Conservation (phyloP, 2,113 vertebrate species). For the Myrmecophaga tridactyla region DNA sequence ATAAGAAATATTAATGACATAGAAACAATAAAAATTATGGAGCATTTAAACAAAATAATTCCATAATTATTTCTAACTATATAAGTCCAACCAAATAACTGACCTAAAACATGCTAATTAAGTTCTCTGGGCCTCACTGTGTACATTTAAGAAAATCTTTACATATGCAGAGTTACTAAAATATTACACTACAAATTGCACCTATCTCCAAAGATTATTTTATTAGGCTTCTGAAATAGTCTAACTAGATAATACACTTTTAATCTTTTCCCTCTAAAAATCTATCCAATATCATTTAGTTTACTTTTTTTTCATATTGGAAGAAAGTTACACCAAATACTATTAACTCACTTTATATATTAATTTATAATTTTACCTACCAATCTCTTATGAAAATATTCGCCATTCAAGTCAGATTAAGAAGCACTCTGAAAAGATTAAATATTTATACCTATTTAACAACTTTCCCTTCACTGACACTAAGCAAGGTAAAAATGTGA, state of each 20-base stretch:
- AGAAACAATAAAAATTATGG: neutral
- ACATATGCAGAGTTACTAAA: neutral
- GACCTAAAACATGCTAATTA: neutral
- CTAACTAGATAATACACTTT: slow-evolving; percentile 15
- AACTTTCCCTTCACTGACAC: slow-evolving; percentile 15
- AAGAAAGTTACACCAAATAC: slow-evolving; percentile 8
- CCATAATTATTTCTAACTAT: slow-evolving; percentile 21
- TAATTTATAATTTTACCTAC: neutral
- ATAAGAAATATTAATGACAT: slow-evolving; percentile 33
- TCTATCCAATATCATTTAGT: neutral
- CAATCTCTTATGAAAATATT: slow-evolving; percentile 40
- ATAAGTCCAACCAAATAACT: slow-evolving; percentile 11
- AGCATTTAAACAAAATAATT: slow-evolving; percentile 37
- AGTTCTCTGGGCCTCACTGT: neutral
- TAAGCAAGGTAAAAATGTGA: slow-evolving; percentile 15
- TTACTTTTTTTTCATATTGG: neutral
- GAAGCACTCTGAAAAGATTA: slow-evolving; percentile 15
- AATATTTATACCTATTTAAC: slow-evolving; percentile 8
- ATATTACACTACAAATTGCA: slow-evolving; percentile 11
- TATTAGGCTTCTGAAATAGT: slow-evolving; percentile 32
- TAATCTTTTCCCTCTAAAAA: slow-evolving; percentile 38
- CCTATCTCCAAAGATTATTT: slow-evolving; percentile 10
- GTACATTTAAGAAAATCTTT: slow-evolving; percentile 20
- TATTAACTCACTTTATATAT: neutral
- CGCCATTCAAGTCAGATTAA: slow-evolving; percentile 43